phyloP scores from a whole-genome alignment of 2,888 invertebrate species.

The Macrophya annulata region DNA sequence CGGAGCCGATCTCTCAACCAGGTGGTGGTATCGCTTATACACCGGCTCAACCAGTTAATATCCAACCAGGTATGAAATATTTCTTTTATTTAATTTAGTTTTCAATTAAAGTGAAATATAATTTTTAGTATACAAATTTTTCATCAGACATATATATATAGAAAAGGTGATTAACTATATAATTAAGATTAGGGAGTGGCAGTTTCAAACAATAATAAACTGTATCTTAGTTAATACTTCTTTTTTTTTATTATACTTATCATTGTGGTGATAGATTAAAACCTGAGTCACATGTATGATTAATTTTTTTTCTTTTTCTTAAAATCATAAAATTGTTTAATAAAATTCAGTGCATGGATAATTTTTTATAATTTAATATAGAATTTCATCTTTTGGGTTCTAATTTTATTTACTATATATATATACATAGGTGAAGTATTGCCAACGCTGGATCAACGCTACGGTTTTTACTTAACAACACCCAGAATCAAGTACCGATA shows the following conservation, averaged over 20 bases:
- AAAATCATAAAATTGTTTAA: neutral
- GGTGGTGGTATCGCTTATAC: slow-evolving; percentile 44
- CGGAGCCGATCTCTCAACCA: slow-evolving; percentile 42
- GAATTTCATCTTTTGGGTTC: neutral
- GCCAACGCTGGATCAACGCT: neutral
- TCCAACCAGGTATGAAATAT: slow-evolving; percentile 26
- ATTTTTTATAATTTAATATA: neutral
- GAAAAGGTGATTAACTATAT: neutral
- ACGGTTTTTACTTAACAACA: neutral
- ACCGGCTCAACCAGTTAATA: slow-evolving; percentile 46
- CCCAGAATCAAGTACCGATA: neutral
- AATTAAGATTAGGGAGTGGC: neutral
- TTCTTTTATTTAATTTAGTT: neutral
- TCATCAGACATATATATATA: neutral
- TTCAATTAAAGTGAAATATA: neutral
- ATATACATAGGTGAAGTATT: neutral
- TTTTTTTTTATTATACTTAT: neutral
- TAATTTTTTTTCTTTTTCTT: neutral
- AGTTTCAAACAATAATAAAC: neutral
- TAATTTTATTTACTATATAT: too few species aligned
- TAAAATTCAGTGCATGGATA: too few species aligned
- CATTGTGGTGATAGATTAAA: neutral
- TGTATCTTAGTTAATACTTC: neutral
- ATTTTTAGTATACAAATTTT: neutral
- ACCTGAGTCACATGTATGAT: neutral